Conservation (phyloP, 2,888 invertebrate genomes). For the Leistus spinibarbis region DNA sequence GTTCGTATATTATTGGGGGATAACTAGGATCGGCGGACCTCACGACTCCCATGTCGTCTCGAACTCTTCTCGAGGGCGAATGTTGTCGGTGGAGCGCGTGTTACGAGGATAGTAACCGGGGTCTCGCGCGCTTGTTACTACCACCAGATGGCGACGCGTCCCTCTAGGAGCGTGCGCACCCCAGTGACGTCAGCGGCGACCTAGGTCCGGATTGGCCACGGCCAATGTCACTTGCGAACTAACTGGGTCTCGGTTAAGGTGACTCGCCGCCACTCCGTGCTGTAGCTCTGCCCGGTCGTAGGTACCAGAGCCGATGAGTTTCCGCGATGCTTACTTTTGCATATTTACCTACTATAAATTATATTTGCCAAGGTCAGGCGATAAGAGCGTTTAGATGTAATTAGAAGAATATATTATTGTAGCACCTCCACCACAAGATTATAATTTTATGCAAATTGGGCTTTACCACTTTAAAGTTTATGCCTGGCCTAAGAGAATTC, state of each 20-base stretch:
- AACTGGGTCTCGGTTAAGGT: slow-evolving; percentile 54
- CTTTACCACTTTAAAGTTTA: too few relatives aligned
- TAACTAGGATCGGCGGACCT: slow-evolving; percentile 4
- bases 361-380: too few relatives aligned
- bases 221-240: slow-evolving; percentile 48
- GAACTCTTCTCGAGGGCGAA: slow-evolving; percentile 42
- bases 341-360: too few relatives aligned
- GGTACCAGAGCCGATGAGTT: not conserved
- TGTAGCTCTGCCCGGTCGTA: not conserved
- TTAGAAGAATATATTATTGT: too few relatives aligned
- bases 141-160: slow-evolving; percentile 44
- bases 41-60: slow-evolving; percentile 30
- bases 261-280: slow-evolving; percentile 37
- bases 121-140: slow-evolving; percentile 46
- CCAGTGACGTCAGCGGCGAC: slow-evolving; percentile 66
- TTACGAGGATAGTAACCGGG: not conserved
- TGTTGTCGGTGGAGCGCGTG: slow-evolving; percentile 15
- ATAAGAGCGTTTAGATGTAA: too few relatives aligned
- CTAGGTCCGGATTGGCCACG: slow-evolving; percentile 58
- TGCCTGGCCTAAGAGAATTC: too few relatives aligned
- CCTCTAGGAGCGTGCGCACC: slow-evolving; percentile 50
- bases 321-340: not conserved
- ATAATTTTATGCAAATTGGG: too few relatives aligned
- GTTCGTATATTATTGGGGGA: slow-evolving; percentile 6
- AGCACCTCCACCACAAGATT: too few relatives aligned